phyloP scores from a whole-genome alignment of 2,888 invertebrate species.

The Tenodera sinensis region DNA sequence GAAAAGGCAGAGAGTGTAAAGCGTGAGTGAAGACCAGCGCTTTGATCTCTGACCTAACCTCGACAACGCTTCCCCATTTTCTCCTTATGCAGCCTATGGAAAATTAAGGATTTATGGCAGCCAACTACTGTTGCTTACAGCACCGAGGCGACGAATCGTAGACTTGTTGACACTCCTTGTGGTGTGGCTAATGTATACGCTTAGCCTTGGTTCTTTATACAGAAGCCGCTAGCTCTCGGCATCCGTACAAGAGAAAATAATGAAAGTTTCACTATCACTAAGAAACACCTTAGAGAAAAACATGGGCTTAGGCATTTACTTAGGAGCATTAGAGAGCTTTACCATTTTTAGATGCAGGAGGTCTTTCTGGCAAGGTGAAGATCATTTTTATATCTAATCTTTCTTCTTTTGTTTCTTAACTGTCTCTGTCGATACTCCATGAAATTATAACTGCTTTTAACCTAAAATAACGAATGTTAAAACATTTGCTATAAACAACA shows the following conservation, averaged over 20 bases:
- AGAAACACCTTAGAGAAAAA: too few relatives aligned
- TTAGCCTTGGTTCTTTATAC: background rate
- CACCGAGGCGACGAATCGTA: background rate
- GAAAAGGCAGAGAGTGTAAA: background rate
- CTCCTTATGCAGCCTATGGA: background rate
- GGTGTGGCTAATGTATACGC: background rate
- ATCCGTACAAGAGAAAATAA: background rate
- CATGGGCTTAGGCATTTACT: too few relatives aligned
- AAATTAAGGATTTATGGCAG: constrained; percentile 9
- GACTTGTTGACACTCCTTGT: background rate
- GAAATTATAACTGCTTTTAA: too few relatives aligned
- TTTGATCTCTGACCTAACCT: background rate
- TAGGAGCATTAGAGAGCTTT: too few relatives aligned
- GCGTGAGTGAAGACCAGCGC: background rate
- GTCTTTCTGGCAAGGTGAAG: too few relatives aligned
- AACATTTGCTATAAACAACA: too few relatives aligned
- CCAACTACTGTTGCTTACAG: background rate
- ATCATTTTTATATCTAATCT: too few relatives aligned
- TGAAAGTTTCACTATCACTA: background rate
- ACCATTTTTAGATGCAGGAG: too few relatives aligned
- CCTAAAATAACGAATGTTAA: too few relatives aligned
- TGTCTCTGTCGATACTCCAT: too few relatives aligned
- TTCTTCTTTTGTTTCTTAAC: too few relatives aligned
- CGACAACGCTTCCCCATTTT: background rate
- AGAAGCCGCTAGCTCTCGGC: background rate